Evolutionary conservation across 2,797 vertebrate genomes (phyloP).

Genomic region (Mormyrops boulengeri): DNA sequence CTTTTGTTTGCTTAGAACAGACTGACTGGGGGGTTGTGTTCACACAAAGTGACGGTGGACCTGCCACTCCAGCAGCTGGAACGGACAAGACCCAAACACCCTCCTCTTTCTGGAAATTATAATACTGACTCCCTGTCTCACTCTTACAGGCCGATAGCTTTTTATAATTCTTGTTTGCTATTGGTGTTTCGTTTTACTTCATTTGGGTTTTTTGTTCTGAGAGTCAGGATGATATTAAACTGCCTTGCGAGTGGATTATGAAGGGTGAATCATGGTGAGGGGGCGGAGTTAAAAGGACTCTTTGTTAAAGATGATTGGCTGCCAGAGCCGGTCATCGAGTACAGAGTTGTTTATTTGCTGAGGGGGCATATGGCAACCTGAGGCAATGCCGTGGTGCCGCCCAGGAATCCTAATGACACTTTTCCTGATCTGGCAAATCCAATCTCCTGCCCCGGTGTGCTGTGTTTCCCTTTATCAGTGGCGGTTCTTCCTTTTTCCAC

Average conservation of each 20-base stretch:
- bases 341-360: conserved; percentile 43
- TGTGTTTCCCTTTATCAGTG: conserved; percentile 36
- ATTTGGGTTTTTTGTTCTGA: background rate
- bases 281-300: conserved; percentile 15
- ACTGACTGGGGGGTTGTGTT: conserved; percentile 34
- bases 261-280: background rate
- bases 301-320: conserved; percentile 29
- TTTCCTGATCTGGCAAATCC: conserved; percentile 54
- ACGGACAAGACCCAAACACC: background rate
- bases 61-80: conserved; percentile 33
- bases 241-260: background rate
- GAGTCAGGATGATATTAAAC: background rate
- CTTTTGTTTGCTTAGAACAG: conserved; percentile 57
- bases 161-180: background rate
- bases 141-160: background rate
- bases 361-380: conserved; percentile 24
- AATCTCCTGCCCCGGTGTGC: conserved; percentile 46
- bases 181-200: background rate
- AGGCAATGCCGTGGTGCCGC: conserved; percentile 23
- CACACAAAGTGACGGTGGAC: conserved; percentile 48
- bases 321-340: conserved; percentile 23
- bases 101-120: background rate
- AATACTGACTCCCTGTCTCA: background rate
- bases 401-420: conserved; percentile 47
- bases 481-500: background rate